Evolutionary conservation across 2,113 vertebrate species (phyloP), one percentile per base, ranked within the genome.

Genomic region (Lynx canadensis): DNA sequence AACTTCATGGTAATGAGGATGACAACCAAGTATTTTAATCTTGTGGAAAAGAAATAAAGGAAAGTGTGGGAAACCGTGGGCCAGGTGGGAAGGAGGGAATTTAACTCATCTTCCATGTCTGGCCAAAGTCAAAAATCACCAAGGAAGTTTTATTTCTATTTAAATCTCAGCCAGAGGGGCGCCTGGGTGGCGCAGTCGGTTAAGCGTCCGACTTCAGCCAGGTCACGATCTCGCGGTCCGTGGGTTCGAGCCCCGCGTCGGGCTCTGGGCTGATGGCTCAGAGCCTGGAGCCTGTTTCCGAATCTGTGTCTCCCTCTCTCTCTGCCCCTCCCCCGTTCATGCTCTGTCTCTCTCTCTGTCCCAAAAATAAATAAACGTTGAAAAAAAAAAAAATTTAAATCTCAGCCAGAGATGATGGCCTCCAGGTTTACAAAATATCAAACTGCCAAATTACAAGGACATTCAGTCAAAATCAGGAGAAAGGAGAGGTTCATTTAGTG

Each of bases 81-180:
- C 41, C 63, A 41, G 13, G 14, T 29, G 9, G 80, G 36, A 63
- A 50, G 27, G 79, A 48, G 25, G 41, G 36, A 90, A 25, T 92
- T 45, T 45, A 45, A 45, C 31, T 63, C 48, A 92, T 89, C 68
- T 90, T 97, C 60, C 60, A 55, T 57, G 89, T 0, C 0, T 69
- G 91, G 68, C 66, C 92, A 98, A 78, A 29, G 96, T 80, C 60
- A 19, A 94, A 95, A 96, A 69, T 31, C 45, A 85, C 71, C 3
- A 50, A 45, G 21, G 3, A 96, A 76, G 71, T 36, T 92, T 95
- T 57, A 41, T 74, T 31, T 96, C 48, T 31, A 1, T 5, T 36
- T 36, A 8, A 81, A 38, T 97, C 31, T 92, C 87, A 69, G 55
- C 15, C n/a, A 93, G 91, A 85, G n/a, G n/a, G n/a, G n/a, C n/a